A percentile compares a stretch with the other conserved stretches of the same genome.
Conservation (phyloP, 2,113 vertebrate genomes). For the Mustela nigripes region DNA sequence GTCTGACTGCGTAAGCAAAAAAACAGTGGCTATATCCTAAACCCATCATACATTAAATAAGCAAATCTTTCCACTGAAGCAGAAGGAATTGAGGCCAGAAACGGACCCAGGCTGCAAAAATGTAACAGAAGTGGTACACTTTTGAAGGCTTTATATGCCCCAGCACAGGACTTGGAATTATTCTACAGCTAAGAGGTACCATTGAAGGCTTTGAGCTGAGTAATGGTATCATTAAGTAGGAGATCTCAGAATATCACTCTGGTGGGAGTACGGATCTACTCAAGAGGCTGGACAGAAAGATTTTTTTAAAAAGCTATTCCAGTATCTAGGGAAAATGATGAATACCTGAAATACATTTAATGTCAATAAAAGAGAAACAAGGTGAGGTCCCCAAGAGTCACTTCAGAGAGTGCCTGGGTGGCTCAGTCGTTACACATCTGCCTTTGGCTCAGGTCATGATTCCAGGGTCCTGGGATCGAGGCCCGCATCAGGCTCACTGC, state of each 20-base stretch:
- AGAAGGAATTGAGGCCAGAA: not conserved
- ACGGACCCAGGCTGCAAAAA: not conserved
- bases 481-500: too few relatives aligned
- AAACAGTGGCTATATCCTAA: not conserved
- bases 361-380: conserved; percentile 1
- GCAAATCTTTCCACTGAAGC: not conserved
- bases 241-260: conserved; percentile 39
- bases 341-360: not conserved
- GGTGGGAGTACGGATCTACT: not conserved
- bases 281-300: not conserved
- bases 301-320: conserved; percentile 14
- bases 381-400: not conserved
- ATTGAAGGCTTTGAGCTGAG: not conserved
- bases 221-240: not conserved
- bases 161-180: not conserved
- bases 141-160: not conserved
- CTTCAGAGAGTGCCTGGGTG: not conserved
- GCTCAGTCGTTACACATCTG: too few relatives aligned
- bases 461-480: too few relatives aligned
- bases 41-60: not conserved
- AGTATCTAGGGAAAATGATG: not conserved
- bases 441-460: too few relatives aligned
- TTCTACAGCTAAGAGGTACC: not conserved
- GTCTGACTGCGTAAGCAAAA: not conserved
- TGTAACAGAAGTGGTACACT: not conserved